Evolutionary conservation across 2,888 invertebrate species (phyloP), one percentile per base, ranked within the genome.

Genomic region (Meteorus colon): DNA sequence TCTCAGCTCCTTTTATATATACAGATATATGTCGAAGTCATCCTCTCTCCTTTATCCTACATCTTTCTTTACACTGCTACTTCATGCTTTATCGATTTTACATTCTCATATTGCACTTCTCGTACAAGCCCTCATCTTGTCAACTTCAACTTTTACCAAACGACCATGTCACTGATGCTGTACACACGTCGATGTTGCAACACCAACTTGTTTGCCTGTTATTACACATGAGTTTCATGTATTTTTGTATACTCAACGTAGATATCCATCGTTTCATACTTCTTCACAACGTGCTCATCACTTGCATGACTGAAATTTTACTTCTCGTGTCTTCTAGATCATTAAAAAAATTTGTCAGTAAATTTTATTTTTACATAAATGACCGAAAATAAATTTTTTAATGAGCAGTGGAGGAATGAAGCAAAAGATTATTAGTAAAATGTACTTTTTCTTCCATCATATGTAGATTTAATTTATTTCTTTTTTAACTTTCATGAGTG

Each of bases 1-100:
- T 76, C 27, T 68, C 67, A 41, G 34, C 24, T 59, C 27, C 31
- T 73, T 55, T 65, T 72, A 60, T 59, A 60, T 31, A 12, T 66
- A 29, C 16, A 63, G 55, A 45, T 51, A 37, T 59, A 51, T 62
- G 29, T 71, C 37, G 62, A 66, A 48, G 37, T 24, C 70, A 24
- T 41, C 66, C 37, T 51, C 66, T 62, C 34, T 69, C 12, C 66
- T 60, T 34, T 27, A 69, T 14, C 12, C 14, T 69, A 14, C 41
- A 3, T 48, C 24, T 55, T 19, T 34, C 19, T 55, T 19, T 19
- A 55, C 55, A 55, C n/a, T 19, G 8, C 24, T 55, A 55, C 55
- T 19, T 55, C 55, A n/a, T 55, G 55, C 10, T 55, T 55, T 55
- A 55, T 55, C 55, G 55, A 55, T 55, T 19, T 55, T 55, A 8